Conservation (phyloP, 2,888 invertebrate species). For the Caenorhabditis sulstoni region DNA sequence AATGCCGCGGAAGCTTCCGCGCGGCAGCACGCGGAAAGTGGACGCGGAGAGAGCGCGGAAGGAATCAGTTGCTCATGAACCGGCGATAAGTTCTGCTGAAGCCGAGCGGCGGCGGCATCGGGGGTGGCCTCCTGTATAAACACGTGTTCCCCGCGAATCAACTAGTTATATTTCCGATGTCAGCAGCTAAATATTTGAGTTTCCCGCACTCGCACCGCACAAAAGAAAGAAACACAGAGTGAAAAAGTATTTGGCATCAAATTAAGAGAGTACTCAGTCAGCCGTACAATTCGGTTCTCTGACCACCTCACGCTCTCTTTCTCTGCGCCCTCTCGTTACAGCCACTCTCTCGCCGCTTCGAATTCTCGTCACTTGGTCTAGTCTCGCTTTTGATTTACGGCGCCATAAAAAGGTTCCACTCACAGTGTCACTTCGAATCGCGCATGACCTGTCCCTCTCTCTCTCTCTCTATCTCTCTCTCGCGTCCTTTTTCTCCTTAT, state of each 20-base stretch:
- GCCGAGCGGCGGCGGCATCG: no score
- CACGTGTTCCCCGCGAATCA: slow-evolving; percentile 23
- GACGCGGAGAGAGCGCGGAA: background rate
- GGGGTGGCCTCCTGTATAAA: slow-evolving; percentile 28
- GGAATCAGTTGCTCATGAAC: slow-evolving; percentile 35
- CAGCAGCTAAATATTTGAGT: slow-evolving; percentile 47
- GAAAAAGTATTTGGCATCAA: slow-evolving; percentile 22
- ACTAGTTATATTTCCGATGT: slow-evolving; percentile 18
- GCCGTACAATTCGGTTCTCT: slow-evolving; percentile 35
- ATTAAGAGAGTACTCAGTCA: slow-evolving; percentile 31
- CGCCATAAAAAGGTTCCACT: slow-evolving; percentile 24
- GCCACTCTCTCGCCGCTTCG: slow-evolving; percentile 15
- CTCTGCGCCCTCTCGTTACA: slow-evolving; percentile 1
- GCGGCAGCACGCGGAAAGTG: slow-evolving; percentile 11
- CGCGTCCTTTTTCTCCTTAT: slow-evolving; percentile 12
- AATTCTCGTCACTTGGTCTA: slow-evolving; percentile 11
- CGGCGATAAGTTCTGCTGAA: slow-evolving; percentile 21
- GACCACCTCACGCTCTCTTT: slow-evolving; percentile 11
- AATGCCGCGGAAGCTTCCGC: slow-evolving; percentile 20
- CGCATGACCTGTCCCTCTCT: slow-evolving; percentile 37
- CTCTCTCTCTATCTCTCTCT: background rate
- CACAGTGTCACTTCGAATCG: slow-evolving; percentile 24
- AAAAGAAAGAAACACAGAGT: slow-evolving; percentile 12
- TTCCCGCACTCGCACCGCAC: slow-evolving; percentile 6
- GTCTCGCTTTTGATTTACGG: slow-evolving; percentile 40